Evolutionary conservation across 92 coral and sea anemone genomes (phyloP), one percentile per base, ranked within the genome.

Genomic region (Galaxea fascicularis): DNA sequence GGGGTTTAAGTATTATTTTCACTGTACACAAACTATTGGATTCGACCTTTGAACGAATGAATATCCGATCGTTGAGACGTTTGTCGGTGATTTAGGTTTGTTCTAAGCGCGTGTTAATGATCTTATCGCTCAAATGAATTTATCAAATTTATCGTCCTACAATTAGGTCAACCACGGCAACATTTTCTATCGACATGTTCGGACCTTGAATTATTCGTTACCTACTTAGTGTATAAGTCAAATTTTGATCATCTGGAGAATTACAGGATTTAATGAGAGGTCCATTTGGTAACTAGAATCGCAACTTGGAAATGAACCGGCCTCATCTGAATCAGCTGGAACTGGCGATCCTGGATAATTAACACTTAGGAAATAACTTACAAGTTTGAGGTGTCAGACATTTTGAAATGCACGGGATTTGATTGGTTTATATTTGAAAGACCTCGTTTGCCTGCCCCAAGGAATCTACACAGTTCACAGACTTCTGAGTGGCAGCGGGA

Each of bases 281-380:
- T 20, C 22, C 8, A 3, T 56, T 56, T 60, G 66, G 30, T 60
- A 57, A 57, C 24, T n/a, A 57, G 63, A 11, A 35, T 35, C 41
- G 20, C 21, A 56, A 49, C 11, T 49, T 10, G 7, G 7, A 10
- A 49, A 49, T 10, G 7, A 49, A 35, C 41, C 6, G n/a, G n/a
- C n/a, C n/a, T 2, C 41, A 35, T 6, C 3, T 35, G 6, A 35
- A 35, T 2, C 3, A 35, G 41, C 41, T 35, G 41, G 41, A 6
- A 6, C 41, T 35, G 41, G 6, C 6, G n/a, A n/a, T n/a, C n/a
- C n/a, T n/a, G n/a, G n/a, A n/a, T n/a, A n/a, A n/a, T n/a, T n/a
- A n/a, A n/a, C n/a, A 49, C 60, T 73, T 35, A 27, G 41, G 62
- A 73, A 73, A 73, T 73, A 73, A 47, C 53, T 73, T 73, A 35